phyloP scores from a whole-genome alignment of 1,140 invertebrate genomes.

The Drosophila baimaii region DNA sequence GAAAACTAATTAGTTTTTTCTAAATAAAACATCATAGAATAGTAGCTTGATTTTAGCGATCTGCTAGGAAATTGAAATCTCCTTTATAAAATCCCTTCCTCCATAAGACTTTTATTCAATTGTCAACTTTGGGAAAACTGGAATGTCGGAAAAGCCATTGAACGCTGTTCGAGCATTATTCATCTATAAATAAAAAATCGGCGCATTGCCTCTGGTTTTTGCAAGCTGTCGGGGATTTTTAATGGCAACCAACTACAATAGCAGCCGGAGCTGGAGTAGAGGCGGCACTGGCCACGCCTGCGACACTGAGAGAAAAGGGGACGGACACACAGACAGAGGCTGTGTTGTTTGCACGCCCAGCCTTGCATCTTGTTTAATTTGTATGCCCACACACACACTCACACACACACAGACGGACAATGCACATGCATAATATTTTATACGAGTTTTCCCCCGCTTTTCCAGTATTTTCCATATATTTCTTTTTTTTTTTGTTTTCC shows the following conservation, averaged over 20 bases:
- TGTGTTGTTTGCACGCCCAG: constrained; percentile 48
- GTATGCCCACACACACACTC: constrained; percentile 52
- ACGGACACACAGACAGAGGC: constrained; percentile 16
- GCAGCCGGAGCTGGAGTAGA: constrained; percentile 18
- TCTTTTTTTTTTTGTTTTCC: constrained; percentile 16
- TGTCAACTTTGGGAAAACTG: background rate
- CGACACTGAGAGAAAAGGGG: constrained; percentile 32
- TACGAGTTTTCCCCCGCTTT: constrained; percentile 29
- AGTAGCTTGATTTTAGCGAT: no score
- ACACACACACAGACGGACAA: constrained; percentile 37
- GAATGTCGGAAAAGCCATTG: constrained; percentile 37
- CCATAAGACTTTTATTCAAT: constrained; percentile 10
- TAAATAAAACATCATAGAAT: no score
- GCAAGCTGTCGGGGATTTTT: constrained; percentile 66
- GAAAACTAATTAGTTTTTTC: no score
- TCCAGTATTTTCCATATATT: constrained; percentile 6
- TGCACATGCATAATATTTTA: constrained; percentile 70
- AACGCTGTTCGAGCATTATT: constrained; percentile 50
- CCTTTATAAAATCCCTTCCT: no score
- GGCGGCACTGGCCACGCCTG: constrained; percentile 37
- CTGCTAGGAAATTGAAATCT: no score
- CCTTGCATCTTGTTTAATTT: constrained; percentile 77
- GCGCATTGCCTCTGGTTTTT: constrained; percentile 44
- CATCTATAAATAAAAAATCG: constrained; percentile 61
- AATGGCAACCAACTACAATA: constrained; percentile 56